These are phyloP conservation scores for Hylaeus volcanicus DNA, from an alignment of 1,140 invertebrate genomes.

Conservation along the genomic window DNA sequence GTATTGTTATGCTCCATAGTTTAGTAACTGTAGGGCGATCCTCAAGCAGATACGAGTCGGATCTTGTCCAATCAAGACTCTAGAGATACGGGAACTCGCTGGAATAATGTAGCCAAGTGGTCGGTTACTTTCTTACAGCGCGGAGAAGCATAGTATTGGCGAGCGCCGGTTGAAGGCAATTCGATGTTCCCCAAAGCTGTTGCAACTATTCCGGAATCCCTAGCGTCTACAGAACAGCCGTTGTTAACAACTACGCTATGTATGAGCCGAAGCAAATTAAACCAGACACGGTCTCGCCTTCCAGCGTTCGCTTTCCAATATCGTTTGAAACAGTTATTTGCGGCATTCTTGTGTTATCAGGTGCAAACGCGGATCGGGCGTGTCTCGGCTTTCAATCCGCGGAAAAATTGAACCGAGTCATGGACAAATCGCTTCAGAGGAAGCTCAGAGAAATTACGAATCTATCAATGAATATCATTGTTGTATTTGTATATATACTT, in stretches of 20 bases:
- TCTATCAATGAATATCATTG: too few relatives aligned
- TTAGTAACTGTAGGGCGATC: too few relatives aligned
- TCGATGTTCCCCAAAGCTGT: neutral
- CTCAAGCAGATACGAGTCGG: too few relatives aligned
- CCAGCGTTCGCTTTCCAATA: slow-evolving; percentile 26
- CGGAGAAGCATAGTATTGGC: neutral
- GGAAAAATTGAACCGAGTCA: neutral
- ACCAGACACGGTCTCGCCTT: slow-evolving; percentile 3
- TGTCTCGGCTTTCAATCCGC: neutral
- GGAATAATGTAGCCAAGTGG: neutral
- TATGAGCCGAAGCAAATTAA: slow-evolving; percentile 26
- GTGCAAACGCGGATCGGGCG: slow-evolving; percentile 4
- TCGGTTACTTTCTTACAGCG: neutral
- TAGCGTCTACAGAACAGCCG: neutral
- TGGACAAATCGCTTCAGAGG: too few relatives aligned
- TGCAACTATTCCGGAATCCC: slow-evolving; percentile 3
- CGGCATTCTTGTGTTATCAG: slow-evolving; percentile 17
- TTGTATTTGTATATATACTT: too few relatives aligned
- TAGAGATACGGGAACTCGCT: neutral
- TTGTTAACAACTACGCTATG: slow-evolving; percentile 2
- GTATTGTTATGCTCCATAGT: too few relatives aligned
- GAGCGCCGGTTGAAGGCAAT: slow-evolving; percentile 9
- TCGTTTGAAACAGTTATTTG: slow-evolving; percentile 25
- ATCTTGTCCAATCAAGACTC: neutral
- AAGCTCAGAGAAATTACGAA: too few relatives aligned